Evolutionary conservation across 2,797 vertebrate species (phyloP), one percentile per base, ranked within the genome.

Genomic region (Syndactyla subalaris): DNA sequence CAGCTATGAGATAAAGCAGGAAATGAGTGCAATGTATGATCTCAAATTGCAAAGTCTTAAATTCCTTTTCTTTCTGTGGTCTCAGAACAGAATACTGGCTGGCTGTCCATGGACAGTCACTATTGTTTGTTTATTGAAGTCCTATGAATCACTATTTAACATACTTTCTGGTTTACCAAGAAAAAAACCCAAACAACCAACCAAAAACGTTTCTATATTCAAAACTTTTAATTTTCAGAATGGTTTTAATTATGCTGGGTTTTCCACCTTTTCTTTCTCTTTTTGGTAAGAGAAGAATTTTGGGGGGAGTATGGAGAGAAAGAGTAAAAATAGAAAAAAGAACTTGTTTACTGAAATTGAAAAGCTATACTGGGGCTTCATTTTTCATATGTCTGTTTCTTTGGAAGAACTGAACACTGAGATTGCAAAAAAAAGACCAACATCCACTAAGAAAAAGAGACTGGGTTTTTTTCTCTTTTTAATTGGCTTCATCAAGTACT

Each of bases 311-410:
- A 48, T 58, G 74, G 20, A 84, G 29, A 59, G 22, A 83, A 83
- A 83, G 19, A 24, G 14, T 11, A 89, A 66, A 90, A 65, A 12
- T 2, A 61, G 49, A 52, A 41, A 59, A 70, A 77, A 79, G 19
- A 30, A 14, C n/a, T 79, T 43, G 23, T 36, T 19, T 63, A 22
- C 30, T 70, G 32, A 91, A 75, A 79, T 83, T 91, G 27, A 34
- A 63, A 76, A 71, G 43, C 36, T 2, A 61, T 83, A 83, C 7
- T 6, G 19, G 61, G 39, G 57, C 21, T 71, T 19, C 11, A 21
- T 61, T 91, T 95, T 85, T 91, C 59, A 57, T 67, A 52, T 17
- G 27, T 14, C 38, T 85, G 29, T 85, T 92, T 88, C 88, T 90
- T 62, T 79, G 77, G 23, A 95, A 86, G 76, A 80, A 54, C 2